These are phyloP conservation scores for Pholis gunnellus DNA, from an alignment of 2,113 vertebrate species.

Conservation along the genomic window DNA sequence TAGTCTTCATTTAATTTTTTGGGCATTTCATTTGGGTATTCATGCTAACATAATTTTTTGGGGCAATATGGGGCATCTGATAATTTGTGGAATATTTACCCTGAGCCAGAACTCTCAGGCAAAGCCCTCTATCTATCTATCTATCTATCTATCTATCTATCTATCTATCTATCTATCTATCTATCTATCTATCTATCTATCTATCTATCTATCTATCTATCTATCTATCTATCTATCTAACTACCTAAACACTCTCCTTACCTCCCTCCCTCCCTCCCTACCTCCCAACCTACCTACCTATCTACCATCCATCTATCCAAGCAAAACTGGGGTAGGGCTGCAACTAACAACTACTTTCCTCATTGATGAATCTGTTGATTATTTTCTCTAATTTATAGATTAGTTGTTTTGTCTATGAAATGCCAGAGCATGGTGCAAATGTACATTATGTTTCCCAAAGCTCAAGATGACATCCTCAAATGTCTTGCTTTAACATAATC, in stretches of 20 bases:
- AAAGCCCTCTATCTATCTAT: background rate
- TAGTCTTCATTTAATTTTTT: conserved; percentile 11
- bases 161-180: background rate
- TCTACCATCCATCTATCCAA: background rate
- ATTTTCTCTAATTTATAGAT: background rate
- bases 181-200: background rate
- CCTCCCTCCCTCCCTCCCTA: background rate
- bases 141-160: no score
- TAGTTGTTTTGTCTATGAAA: background rate
- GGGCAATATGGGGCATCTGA: background rate
- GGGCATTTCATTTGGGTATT: conserved; percentile 35
- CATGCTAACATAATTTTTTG: conserved; percentile 62
- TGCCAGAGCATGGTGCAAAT: background rate
- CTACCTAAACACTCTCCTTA: background rate
- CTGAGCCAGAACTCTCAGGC: conserved; percentile 3
- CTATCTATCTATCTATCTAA: background rate
- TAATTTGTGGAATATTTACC: rapidly evolving
- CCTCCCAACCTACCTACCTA: background rate
- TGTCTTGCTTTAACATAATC: background rate
- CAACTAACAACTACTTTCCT: background rate
- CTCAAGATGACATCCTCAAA: background rate
- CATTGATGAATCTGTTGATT: background rate
- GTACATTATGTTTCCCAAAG: no score
- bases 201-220: background rate
- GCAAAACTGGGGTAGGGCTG: background rate